Conservation (phyloP, 2,888 invertebrate species). For the Autographa gamma region DNA sequence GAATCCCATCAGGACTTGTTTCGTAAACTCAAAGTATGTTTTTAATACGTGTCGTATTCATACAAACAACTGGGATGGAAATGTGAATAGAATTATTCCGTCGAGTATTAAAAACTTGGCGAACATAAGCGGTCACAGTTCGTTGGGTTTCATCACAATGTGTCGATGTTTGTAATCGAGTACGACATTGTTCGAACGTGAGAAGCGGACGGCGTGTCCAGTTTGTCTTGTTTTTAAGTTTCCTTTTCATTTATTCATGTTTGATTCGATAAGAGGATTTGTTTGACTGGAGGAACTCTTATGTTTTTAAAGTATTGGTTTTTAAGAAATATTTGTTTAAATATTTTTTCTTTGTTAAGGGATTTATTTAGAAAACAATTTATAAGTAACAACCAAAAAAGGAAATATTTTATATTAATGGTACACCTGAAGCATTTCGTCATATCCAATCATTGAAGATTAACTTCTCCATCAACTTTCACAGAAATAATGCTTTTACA, state of each 20-base stretch:
- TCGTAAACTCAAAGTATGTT: constrained; percentile 55
- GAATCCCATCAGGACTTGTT: constrained; percentile 46
- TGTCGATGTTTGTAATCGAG: constrained; percentile 62
- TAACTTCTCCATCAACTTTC: background rate
- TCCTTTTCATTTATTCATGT: constrained; percentile 54
- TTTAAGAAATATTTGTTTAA: background rate
- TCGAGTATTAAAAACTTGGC: constrained; percentile 62
- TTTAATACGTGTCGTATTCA: constrained; percentile 59
- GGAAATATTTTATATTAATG: background rate
- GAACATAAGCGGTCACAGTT: constrained; percentile 60
- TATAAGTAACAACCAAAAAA: too few species aligned
- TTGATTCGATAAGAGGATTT: constrained; percentile 19
- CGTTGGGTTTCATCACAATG: constrained; percentile 61
- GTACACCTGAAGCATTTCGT: background rate
- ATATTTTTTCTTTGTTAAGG: background rate
- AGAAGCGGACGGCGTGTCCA: constrained; percentile 62
- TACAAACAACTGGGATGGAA: constrained; percentile 58
- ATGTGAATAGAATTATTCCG: constrained; percentile 58
- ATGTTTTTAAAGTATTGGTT: background rate
- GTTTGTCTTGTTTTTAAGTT: constrained; percentile 59
- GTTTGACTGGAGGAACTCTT: background rate
- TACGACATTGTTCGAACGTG: constrained; percentile 61
- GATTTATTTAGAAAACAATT: background rate
- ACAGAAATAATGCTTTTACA: background rate
- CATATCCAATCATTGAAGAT: background rate